Evolutionary conservation across 2,888 invertebrate genomes (phyloP).

Genomic region (Sabatieria punctata): DNA sequence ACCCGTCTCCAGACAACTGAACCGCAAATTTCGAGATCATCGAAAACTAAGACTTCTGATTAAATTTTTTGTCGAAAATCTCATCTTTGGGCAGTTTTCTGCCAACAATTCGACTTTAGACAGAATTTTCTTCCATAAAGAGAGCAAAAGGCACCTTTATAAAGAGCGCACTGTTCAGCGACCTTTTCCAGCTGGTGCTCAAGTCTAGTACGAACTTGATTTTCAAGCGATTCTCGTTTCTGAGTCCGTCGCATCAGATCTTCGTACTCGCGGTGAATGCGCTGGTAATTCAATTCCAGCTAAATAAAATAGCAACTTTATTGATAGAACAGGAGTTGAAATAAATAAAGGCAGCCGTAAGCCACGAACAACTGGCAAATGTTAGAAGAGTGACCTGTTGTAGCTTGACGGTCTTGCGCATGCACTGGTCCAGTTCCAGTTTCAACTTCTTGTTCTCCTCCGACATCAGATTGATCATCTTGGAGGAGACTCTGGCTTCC

Average conservation of each 20-base stretch:
- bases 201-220: constrained; percentile 57
- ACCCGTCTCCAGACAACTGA: too few relatives aligned
- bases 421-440: constrained; percentile 60
- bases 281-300: constrained; percentile 72
- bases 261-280: constrained; percentile 71
- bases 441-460: constrained; percentile 68
- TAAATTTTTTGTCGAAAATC: too few relatives aligned
- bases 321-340: background rate
- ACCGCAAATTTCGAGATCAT: too few relatives aligned
- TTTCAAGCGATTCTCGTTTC: constrained; percentile 64
- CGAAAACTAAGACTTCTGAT: too few relatives aligned
- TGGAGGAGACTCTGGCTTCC: constrained; percentile 30
- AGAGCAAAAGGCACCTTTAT: constrained; percentile 17
- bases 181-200: constrained; percentile 61
- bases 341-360: constrained; percentile 37
- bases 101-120: too few relatives aligned
- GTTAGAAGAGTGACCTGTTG: constrained; percentile 48
- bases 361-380: constrained; percentile 50
- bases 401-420: constrained; percentile 63
- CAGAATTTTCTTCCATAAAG: too few relatives aligned
- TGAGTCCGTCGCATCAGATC: constrained; percentile 68
- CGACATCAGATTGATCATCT: constrained; percentile 61
- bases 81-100: too few relatives aligned
- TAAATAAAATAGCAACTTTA: constrained; percentile 22
- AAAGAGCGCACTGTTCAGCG: constrained; percentile 20